These are phyloP conservation scores for Acromyrmex heyeri DNA, from an alignment of 1,140 invertebrate genomes.

Conservation along the genomic window DNA sequence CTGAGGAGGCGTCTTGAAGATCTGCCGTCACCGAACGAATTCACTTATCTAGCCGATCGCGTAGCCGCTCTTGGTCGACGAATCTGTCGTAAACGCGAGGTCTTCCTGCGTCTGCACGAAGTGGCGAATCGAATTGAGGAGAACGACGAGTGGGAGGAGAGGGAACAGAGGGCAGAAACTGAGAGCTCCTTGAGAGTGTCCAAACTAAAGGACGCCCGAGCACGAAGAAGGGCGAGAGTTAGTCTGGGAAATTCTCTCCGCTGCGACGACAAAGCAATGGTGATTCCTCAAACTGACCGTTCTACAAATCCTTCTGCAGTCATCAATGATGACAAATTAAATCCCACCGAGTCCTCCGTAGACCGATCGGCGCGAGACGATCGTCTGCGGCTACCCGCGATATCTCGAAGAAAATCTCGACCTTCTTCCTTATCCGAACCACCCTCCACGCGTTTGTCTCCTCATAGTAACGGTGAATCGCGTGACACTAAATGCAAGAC, in stretches of 20 bases:
- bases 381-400: neutral
- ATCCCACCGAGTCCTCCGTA: neutral
- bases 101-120: conserved; percentile 65
- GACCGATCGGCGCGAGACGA: neutral
- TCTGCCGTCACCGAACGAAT: conserved; percentile 68
- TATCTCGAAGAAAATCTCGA: neutral
- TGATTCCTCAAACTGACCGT: conserved; percentile 10
- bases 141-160: conserved; percentile 72
- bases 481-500: neutral
- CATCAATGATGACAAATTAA: neutral
- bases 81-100: conserved; percentile 66
- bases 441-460: neutral
- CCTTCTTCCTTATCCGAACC: conserved; percentile 31
- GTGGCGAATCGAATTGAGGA: conserved; percentile 75
- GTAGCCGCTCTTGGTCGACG: conserved; percentile 57
- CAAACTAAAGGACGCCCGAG: conserved; percentile 55
- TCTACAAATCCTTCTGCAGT: neutral
- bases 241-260: conserved; percentile 25
- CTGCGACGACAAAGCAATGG: conserved; percentile 28
- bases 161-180: conserved; percentile 10
- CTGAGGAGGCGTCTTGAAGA: conserved; percentile 72
- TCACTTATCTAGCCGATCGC: conserved; percentile 42
- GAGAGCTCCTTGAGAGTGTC: neutral
- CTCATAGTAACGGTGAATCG: neutral
- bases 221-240: conserved; percentile 64